Evolutionary conservation across 1,140 invertebrate species (phyloP).

Genomic region (Cydia pomonella): DNA sequence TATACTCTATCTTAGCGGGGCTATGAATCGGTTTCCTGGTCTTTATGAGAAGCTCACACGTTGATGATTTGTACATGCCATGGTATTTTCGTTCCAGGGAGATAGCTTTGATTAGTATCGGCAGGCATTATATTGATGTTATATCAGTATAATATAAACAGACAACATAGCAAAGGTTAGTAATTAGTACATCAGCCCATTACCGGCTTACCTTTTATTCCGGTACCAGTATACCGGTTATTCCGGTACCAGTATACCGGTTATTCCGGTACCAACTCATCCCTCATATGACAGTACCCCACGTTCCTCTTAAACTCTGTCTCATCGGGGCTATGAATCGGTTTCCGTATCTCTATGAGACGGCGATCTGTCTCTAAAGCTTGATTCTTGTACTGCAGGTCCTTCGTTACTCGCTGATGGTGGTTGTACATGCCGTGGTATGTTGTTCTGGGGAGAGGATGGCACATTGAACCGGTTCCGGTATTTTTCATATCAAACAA

Average conservation of each 20-base stretch:
- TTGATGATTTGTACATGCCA: too few relatives aligned
- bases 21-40: constrained; percentile 66
- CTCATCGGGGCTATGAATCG: constrained; percentile 60
- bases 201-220: too few relatives aligned
- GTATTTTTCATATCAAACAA: too few relatives aligned
- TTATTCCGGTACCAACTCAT: constrained; percentile 63
- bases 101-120: too few relatives aligned
- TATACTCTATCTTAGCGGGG: constrained; percentile 63
- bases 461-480: neutral
- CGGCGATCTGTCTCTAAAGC: constrained; percentile 84
- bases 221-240: neutral
- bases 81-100: too few relatives aligned
- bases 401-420: constrained; percentile 83
- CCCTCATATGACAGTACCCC: constrained; percentile 67
- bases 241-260: neutral
- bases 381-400: constrained; percentile 87
- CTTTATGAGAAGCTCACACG: too few relatives aligned
- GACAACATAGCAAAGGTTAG: too few relatives aligned
- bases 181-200: too few relatives aligned
- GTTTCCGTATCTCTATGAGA: constrained; percentile 70
- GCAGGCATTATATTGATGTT: too few relatives aligned
- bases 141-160: too few relatives aligned
- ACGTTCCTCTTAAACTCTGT: constrained; percentile 71
- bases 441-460: constrained; percentile 77
- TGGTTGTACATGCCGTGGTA: constrained; percentile 86